Evolutionary conservation across 1,140 invertebrate genomes (phyloP).

Genomic region (Callitettix versicolor): DNA sequence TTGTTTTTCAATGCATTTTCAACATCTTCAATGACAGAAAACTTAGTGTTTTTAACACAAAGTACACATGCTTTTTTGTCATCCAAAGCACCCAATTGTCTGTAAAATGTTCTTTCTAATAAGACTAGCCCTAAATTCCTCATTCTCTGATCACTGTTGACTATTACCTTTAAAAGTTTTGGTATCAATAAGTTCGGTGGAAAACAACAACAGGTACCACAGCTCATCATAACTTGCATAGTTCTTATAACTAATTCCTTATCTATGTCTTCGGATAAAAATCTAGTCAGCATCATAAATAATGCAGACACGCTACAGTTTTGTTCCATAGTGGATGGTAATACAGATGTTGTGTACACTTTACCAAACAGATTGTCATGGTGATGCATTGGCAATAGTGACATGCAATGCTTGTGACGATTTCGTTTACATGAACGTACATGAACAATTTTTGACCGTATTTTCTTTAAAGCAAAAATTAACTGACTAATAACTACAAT

Average conservation of each 20-base stretch:
- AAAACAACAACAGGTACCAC: constrained; percentile 53
- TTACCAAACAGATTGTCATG: constrained; percentile 45
- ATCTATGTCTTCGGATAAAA: constrained; percentile 37
- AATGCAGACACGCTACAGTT: constrained; percentile 45
- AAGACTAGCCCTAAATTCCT: constrained; percentile 33
- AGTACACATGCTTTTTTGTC: constrained; percentile 3
- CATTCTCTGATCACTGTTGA: constrained; percentile 29
- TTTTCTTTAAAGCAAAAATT: constrained; percentile 43
- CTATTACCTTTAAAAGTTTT: constrained; percentile 33
- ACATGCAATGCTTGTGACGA: constrained; percentile 40
- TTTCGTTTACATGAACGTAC: constrained; percentile 37
- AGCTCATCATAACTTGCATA: constrained; percentile 41
- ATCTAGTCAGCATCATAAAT: constrained; percentile 41
- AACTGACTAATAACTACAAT: constrained; percentile 45
- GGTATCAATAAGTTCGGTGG: constrained; percentile 36
- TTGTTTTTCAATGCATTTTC: constrained; percentile 9
- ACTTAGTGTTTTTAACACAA: neutral
- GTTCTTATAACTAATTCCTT: constrained; percentile 38
- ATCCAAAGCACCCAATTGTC: constrained; percentile 42
- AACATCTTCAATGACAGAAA: constrained; percentile 1
- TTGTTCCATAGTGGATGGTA: constrained; percentile 21
- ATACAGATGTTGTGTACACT: constrained; percentile 30
- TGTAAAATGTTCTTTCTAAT: constrained; percentile 46
- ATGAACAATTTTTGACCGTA: constrained; percentile 44
- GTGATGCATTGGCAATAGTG: constrained; percentile 39